A percentile compares a stretch with the other conserved stretches of the same genome.
phyloP scores from a whole-genome alignment of 2,888 invertebrate genomes.

The Nephrotoma guestfalica region DNA sequence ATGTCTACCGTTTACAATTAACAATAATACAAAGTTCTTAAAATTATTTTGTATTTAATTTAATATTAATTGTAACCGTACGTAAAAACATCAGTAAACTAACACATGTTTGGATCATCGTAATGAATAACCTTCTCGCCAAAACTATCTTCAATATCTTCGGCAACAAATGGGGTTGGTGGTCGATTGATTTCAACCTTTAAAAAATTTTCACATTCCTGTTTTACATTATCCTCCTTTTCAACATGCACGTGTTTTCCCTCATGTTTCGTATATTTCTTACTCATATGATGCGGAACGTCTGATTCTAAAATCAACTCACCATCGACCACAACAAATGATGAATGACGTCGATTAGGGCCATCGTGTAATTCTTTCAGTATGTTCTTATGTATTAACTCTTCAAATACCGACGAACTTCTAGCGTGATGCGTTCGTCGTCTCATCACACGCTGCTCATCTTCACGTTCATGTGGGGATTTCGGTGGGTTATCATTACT shows the following conservation, averaged over 20 bases:
- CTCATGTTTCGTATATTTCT: not conserved
- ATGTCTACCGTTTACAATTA: no score
- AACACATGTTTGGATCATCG: not conserved
- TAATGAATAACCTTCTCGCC: not conserved
- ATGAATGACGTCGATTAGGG: not conserved
- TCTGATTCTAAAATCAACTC: not conserved
- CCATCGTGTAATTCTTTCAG: not conserved
- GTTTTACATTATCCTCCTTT: not conserved
- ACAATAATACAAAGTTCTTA: no score
- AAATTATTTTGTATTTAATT: no score
- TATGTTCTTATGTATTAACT: not conserved
- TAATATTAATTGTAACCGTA: no score
- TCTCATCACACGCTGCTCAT: not conserved
- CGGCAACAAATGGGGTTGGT: not conserved
- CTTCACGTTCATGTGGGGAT: not conserved
- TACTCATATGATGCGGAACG: not conserved
- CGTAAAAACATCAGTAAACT: not conserved
- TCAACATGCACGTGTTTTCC: not conserved
- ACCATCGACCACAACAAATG: not conserved
- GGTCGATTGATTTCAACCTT: constrained; percentile 1
- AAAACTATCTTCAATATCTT: not conserved
- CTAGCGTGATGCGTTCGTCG: not conserved
- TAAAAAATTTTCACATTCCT: not conserved
- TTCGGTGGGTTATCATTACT: not conserved
- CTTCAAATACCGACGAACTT: not conserved